Evolutionary conservation across 92 coral and sea anemone genomes (phyloP).

Genomic region (Zoanthus solanderi): DNA sequence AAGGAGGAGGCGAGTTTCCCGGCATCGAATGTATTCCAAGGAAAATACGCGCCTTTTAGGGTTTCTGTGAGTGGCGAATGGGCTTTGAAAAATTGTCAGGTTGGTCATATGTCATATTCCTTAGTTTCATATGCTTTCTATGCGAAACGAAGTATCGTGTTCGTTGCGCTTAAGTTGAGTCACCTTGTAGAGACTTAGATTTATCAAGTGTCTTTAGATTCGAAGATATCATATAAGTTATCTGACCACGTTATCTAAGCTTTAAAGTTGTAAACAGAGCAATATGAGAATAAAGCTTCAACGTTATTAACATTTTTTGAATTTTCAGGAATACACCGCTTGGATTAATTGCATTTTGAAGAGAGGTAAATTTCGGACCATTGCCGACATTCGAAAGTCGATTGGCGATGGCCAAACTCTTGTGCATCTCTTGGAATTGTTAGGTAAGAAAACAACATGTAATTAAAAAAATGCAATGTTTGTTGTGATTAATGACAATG

Average conservation of each 20-base stretch:
- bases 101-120: conserved; percentile 32
- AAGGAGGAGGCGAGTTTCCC: conserved; percentile 64
- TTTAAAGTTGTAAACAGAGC: not conserved
- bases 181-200: not conserved
- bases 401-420: conserved; percentile 92
- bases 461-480: conserved; percentile 23
- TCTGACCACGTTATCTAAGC: not conserved
- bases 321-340: conserved; percentile 85
- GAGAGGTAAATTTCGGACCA: conserved; percentile 77
- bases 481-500: conserved; percentile 25
- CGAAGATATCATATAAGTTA: not conserved
- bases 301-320: not conserved
- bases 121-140: not conserved
- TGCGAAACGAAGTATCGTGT: not conserved
- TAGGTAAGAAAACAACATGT: conserved; percentile 69
- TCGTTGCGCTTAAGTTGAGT: not conserved
- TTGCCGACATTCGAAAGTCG: conserved; percentile 89
- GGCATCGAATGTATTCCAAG: conserved; percentile 68
- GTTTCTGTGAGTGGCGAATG: conserved; percentile 94
- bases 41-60: conserved; percentile 84
- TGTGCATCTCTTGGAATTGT: conserved; percentile 85
- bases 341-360: conserved; percentile 86
- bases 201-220: conserved; percentile 1
- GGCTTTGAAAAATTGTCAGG: conserved; percentile 91
- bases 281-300: not conserved